Conservation (phyloP, 2,113 vertebrate species). For the Aviceda subcristata region DNA sequence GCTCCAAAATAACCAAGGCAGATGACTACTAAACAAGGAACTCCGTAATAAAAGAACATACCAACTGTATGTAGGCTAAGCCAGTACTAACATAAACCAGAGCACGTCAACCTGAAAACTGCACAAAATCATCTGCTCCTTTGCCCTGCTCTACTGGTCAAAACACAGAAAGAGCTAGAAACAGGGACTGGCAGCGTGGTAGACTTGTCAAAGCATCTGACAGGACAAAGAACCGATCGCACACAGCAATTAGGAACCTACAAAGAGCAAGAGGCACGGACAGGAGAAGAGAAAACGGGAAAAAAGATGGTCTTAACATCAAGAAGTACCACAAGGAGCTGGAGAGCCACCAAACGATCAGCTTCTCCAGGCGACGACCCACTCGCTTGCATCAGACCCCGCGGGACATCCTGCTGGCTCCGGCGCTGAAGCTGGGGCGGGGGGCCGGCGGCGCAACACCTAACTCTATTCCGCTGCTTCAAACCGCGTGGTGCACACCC, state of each 20-base stretch:
- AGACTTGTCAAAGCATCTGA: not conserved
- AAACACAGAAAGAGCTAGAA: not conserved
- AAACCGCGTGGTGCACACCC: no score
- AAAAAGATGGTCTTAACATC: not conserved
- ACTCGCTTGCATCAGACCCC: not conserved
- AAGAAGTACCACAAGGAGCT: not conserved
- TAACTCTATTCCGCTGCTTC: not conserved
- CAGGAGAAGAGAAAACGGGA: not conserved
- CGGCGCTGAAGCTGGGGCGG: rapidly evolving
- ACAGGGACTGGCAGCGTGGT: rapidly evolving
- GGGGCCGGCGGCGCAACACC: not conserved
- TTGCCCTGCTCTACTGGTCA: not conserved
- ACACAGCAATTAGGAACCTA: not conserved
- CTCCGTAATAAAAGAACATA: not conserved
- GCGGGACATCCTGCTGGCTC: not conserved
- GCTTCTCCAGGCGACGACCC: rapidly evolving
- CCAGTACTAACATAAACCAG: not conserved
- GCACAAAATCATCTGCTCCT: not conserved
- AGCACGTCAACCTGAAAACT: not conserved
- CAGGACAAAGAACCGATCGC: not conserved
- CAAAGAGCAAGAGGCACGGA: not conserved
- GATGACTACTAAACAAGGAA: not conserved
- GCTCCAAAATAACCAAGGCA: not conserved
- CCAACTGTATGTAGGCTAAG: rapidly evolving
- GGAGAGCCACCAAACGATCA: not conserved